A percentile compares a stretch with the other conserved stretches of the same genome.
phyloP scores from a whole-genome alignment of 2,113 vertebrate species.

The Caranx melampygus region DNA sequence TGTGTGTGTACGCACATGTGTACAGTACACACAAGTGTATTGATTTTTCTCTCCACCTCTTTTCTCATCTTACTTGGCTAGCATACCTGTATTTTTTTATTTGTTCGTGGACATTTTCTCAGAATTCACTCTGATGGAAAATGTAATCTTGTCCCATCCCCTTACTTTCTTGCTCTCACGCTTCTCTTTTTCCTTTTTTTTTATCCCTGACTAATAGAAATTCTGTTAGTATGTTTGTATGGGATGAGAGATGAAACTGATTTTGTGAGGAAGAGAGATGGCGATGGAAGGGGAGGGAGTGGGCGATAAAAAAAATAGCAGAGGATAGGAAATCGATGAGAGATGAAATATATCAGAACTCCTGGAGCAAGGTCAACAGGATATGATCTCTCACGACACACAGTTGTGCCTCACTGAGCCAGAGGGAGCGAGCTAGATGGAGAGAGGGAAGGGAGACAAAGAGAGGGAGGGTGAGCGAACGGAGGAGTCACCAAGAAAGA shows the following conservation, averaged over 20 bases:
- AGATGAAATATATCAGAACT: slow-evolving; percentile 84
- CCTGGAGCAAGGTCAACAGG: slow-evolving; percentile 86
- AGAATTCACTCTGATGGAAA: slow-evolving; percentile 75
- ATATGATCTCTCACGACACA: slow-evolving; percentile 83
- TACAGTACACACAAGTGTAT: slow-evolving; percentile 47
- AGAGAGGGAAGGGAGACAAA: slow-evolving; percentile 41
- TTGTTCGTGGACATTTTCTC: slow-evolving; percentile 73
- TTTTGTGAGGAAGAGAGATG: slow-evolving; percentile 76
- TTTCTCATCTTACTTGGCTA: slow-evolving; percentile 68
- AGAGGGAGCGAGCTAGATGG: slow-evolving; percentile 52
- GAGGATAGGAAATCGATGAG: slow-evolving; percentile 83
- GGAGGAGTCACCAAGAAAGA: slow-evolving; percentile 48
- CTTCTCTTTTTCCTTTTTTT: slow-evolving; percentile 8
- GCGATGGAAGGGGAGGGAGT: slow-evolving; percentile 58
- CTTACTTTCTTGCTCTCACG: slow-evolving; percentile 53
- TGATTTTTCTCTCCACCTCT: slow-evolving; percentile 61
- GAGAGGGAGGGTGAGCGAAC: slow-evolving; percentile 19
- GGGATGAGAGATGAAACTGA: slow-evolving; percentile 82
- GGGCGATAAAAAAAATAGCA: slow-evolving; percentile 70
- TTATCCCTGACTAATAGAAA: slow-evolving; percentile 74
- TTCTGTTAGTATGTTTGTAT: slow-evolving; percentile 78
- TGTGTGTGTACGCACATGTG: slow-evolving; percentile 8
- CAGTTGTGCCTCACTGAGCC: slow-evolving; percentile 75
- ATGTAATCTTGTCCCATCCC: slow-evolving; percentile 72
- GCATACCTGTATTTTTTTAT: slow-evolving; percentile 72